A percentile compares a stretch with the other conserved stretches of the same genome.
These are phyloP conservation scores for Zootermopsis nevadensis DNA, from an alignment of 2,888 invertebrate genomes.

Conservation along the genomic window DNA sequence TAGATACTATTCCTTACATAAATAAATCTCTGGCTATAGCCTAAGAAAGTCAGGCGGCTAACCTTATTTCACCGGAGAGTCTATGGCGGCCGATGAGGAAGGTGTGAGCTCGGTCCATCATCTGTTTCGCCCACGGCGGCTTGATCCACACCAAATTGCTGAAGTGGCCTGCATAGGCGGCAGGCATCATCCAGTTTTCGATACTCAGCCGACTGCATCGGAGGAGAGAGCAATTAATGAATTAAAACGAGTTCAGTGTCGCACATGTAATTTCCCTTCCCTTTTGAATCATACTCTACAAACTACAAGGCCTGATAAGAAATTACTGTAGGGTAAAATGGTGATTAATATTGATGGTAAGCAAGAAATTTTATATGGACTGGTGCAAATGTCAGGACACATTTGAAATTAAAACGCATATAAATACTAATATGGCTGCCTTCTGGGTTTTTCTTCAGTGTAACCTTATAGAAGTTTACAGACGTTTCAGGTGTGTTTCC, in stretches of 20 bases:
- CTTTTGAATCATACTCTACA: too few species aligned
- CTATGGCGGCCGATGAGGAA: conserved; percentile 82
- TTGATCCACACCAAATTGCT: conserved; percentile 84
- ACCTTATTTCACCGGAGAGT: conserved; percentile 61
- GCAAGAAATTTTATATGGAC: too few species aligned
- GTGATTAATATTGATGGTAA: too few species aligned
- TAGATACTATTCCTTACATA: background rate
- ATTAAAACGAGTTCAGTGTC: background rate
- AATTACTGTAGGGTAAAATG: too few species aligned
- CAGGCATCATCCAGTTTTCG: conserved; percentile 94
- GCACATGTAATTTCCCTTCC: too few species aligned
- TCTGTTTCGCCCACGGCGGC: conserved; percentile 90
- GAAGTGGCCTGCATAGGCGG: conserved; percentile 87
- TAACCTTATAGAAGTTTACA: too few species aligned
- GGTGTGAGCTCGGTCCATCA: conserved; percentile 73
- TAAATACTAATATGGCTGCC: too few species aligned
- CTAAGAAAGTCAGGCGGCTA: background rate
- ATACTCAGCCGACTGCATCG: conserved; percentile 77
- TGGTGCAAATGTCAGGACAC: too few species aligned
- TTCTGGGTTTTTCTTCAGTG: too few species aligned
- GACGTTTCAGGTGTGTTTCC: too few species aligned
- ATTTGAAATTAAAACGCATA: too few species aligned
- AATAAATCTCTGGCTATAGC: background rate
- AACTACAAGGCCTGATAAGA: too few species aligned
- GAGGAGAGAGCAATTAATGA: background rate